Percentiles rank a stretch among this genome's conserved stretches.
Conservation (phyloP, 2,888 invertebrate genomes). For the Cheilosia vernalis region DNA sequence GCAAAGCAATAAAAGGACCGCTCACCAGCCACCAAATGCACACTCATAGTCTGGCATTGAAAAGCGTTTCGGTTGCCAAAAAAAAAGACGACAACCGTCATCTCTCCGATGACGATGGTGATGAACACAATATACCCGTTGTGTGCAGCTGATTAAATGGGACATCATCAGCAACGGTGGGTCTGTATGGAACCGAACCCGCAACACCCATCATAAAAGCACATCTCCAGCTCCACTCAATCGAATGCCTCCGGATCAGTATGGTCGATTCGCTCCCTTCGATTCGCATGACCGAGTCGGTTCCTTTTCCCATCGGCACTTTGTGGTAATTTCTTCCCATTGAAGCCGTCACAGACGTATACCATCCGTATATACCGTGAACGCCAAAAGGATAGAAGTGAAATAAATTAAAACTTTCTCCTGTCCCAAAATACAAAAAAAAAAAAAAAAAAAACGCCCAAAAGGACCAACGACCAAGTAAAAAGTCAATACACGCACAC, state of each 20-base stretch:
- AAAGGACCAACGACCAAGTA: constrained; percentile 70
- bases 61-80: constrained; percentile 20
- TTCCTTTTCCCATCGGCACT: constrained; percentile 68
- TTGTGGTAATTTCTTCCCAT: constrained; percentile 72
- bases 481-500: constrained; percentile 68
- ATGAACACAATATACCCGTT: constrained; percentile 55
- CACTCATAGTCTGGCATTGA: constrained; percentile 3
- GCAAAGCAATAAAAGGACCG: constrained; percentile 17
- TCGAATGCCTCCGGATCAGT: constrained; percentile 50
- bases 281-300: constrained; percentile 67
- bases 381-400: constrained; percentile 56
- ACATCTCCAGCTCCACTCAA: constrained; percentile 50
- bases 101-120: constrained; percentile 38
- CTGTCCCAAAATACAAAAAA: constrained; percentile 33
- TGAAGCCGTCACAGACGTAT: constrained; percentile 49
- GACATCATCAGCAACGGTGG: constrained; percentile 60
- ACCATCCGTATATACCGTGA: constrained; percentile 9
- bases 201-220: constrained; percentile 12
- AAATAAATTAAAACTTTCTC: constrained; percentile 74
- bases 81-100: constrained; percentile 27
- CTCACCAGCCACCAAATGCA: constrained; percentile 25
- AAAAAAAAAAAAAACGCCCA: constrained; percentile 27
- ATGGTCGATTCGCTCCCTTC: constrained; percentile 55
- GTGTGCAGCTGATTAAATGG: constrained; percentile 71
- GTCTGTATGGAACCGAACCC: constrained; percentile 34